Percentiles rank a stretch among this genome's conserved stretches.
Evolutionary conservation across 2,113 vertebrate species (phyloP).

Genomic region (Bubalus kerabau): DNA sequence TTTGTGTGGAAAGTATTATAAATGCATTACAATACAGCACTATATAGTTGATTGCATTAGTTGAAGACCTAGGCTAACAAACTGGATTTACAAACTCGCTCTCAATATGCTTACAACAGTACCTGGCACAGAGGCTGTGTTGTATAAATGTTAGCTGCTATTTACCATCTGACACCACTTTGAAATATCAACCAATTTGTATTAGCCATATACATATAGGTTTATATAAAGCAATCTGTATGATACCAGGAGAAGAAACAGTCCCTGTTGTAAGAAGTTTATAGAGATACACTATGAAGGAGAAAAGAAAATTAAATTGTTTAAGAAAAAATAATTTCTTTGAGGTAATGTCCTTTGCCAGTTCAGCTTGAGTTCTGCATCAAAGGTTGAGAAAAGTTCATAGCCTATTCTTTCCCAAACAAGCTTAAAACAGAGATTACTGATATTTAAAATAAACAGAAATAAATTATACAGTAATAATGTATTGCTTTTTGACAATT

Average conservation of each 20-base stretch:
- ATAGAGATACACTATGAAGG: constrained; percentile 9
- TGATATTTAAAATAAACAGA: background rate
- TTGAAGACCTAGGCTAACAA: background rate
- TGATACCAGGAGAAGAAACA: background rate
- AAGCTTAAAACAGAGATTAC: background rate
- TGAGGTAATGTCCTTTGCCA: background rate
- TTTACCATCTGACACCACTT: background rate
- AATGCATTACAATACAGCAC: background rate
- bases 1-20: background rate
- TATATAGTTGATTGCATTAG: background rate
- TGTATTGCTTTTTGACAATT: constrained; percentile 22
- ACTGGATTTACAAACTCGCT: background rate
- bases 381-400: constrained; percentile 31
- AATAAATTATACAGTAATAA: constrained; percentile 16
- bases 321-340: background rate
- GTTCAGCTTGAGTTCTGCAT: background rate
- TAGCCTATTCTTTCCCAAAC: background rate
- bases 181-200: background rate
- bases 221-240: background rate
- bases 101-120: background rate
- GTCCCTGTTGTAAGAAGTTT: background rate
- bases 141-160: background rate
- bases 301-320: constrained; percentile 9
- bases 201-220: background rate
- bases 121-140: background rate